Evolutionary conservation across 2,888 invertebrate genomes (phyloP).

Genomic region (Drosophila histrio): DNA sequence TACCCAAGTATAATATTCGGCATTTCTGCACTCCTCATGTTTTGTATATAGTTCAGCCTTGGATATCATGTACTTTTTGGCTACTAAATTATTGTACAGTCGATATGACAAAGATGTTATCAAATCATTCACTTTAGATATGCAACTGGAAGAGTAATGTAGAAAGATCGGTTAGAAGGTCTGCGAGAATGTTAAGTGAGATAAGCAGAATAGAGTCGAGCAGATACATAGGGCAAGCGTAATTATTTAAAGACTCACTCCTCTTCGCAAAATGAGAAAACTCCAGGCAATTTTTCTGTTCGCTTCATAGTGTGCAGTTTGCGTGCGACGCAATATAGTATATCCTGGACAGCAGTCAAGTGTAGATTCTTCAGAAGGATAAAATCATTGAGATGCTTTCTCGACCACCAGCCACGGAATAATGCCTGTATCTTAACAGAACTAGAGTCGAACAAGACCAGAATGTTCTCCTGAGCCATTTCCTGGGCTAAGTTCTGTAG

Average conservation of each 20-base stretch:
- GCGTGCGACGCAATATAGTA: constrained; percentile 65
- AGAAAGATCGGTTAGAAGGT: not conserved
- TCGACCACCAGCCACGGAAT: constrained; percentile 79
- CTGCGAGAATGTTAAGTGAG: not conserved
- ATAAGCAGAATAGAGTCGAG: not conserved
- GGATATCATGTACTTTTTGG: not conserved
- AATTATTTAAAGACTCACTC: constrained; percentile 53
- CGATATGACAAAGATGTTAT: constrained; percentile 1
- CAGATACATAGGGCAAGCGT: not conserved
- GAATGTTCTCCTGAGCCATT: constrained; percentile 34
- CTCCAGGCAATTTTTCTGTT: constrained; percentile 71
- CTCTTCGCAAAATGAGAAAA: constrained; percentile 60
- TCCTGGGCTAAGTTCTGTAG: constrained; percentile 32
- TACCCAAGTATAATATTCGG: not conserved
- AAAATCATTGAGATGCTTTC: constrained; percentile 72
- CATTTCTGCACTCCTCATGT: not conserved
- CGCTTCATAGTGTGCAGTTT: constrained; percentile 67
- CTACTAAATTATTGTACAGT: constrained; percentile 1
- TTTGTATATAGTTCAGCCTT: not conserved
- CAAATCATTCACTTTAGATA: not conserved
- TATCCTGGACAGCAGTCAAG: constrained; percentile 49
- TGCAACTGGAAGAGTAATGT: not conserved
- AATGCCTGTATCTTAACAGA: constrained; percentile 72
- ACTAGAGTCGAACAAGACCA: constrained; percentile 30
- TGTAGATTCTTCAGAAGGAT: constrained; percentile 54